Conservation (phyloP, 2,113 vertebrate species). For the Pangasianodon hypophthalmus region DNA sequence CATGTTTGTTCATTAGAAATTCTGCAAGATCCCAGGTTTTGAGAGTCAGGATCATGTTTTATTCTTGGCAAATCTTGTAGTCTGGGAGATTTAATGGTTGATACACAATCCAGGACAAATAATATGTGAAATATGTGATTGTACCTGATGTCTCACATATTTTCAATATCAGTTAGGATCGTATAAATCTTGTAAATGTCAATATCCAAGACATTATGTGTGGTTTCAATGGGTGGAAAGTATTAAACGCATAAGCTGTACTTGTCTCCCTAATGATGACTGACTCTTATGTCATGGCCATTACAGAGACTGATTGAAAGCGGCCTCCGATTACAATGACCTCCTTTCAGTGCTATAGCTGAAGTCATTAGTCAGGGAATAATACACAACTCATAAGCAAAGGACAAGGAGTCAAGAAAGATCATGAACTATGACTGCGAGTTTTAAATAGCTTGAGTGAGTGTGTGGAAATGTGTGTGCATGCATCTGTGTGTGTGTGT, state of each 20-base stretch:
- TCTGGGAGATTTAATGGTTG: not conserved
- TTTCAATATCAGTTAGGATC: not conserved
- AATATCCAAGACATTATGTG: not conserved
- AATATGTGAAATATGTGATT: not conserved
- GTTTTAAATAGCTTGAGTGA: constrained; percentile 26
- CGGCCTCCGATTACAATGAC: constrained; percentile 42
- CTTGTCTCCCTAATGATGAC: constrained; percentile 19
- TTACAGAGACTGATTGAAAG: constrained; percentile 20
- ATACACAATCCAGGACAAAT: not conserved
- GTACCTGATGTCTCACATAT: not conserved
- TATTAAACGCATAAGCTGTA: not conserved
- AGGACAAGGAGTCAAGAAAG: constrained; percentile 41
- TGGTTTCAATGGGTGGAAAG: constrained; percentile 10
- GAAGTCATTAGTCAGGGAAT: constrained; percentile 32
- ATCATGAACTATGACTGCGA: constrained; percentile 38
- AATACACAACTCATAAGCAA: constrained; percentile 38
- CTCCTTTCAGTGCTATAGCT: constrained; percentile 44
- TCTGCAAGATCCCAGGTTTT: not conserved
- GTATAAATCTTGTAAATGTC: not conserved
- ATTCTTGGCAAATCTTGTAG: not conserved
- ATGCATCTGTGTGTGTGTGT: not conserved
- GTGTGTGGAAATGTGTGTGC: constrained; percentile 11
- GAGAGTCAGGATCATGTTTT: not conserved
- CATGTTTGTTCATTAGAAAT: not conserved
- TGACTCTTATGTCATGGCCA: constrained; percentile 34